Evolutionary conservation across 2,113 vertebrate genomes (phyloP).

Genomic region (Ammodytes dubius): DNA sequence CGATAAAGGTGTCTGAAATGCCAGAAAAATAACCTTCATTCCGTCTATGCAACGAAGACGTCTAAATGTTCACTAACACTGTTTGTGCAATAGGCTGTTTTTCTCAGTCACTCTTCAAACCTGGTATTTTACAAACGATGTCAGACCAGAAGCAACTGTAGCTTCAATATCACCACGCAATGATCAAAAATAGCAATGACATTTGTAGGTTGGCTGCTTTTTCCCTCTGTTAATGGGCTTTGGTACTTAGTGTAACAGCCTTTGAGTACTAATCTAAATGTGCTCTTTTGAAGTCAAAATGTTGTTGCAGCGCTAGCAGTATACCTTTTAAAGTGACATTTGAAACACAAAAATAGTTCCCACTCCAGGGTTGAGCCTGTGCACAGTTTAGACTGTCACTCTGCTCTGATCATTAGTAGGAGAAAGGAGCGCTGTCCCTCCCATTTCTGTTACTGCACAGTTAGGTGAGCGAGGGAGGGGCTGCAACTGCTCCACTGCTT

Average conservation of each 20-base stretch:
- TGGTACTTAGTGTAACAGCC: constrained; percentile 6
- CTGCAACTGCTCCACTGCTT: constrained; percentile 22
- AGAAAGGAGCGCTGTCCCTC: constrained; percentile 39
- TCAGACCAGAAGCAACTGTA: constrained; percentile 25
- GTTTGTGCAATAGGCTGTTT: not conserved
- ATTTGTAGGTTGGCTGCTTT: constrained; percentile 43
- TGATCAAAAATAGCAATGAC: constrained; percentile 21
- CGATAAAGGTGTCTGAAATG: constrained; percentile 6
- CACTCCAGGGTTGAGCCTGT: constrained; percentile 46
- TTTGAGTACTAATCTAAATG: constrained; percentile 32
- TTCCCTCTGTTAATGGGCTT: constrained; percentile 30
- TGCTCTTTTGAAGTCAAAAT: constrained; percentile 59
- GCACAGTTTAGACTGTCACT: constrained; percentile 68
- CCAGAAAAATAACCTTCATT: not conserved
- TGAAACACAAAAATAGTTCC: constrained; percentile 68
- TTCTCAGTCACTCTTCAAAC: constrained; percentile 30
- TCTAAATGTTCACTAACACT: constrained; percentile 22
- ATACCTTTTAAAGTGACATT: constrained; percentile 51
- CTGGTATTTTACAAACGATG: constrained; percentile 10
- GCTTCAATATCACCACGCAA: not conserved
- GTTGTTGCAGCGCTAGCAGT: constrained; percentile 45
- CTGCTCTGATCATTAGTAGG: constrained; percentile 70
- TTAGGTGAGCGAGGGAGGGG: constrained; percentile 48
- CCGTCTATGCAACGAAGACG: not conserved
- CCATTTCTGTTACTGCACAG: constrained; percentile 47